Base-by-base conservation (phyloP, 2,113 vertebrate species). In the Danionella cerebrum region DNA sequence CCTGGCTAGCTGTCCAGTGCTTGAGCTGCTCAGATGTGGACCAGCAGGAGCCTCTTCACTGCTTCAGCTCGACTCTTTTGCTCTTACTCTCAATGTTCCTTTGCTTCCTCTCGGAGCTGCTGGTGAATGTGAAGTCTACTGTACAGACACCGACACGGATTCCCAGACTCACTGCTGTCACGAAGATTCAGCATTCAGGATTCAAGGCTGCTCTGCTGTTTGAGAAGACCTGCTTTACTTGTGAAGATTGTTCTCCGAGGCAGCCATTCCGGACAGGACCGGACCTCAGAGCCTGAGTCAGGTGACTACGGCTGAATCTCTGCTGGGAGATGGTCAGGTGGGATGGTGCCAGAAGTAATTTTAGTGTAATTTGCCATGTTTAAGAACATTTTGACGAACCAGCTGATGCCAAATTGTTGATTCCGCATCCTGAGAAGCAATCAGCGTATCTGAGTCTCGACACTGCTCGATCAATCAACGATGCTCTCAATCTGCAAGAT, bases 101-200 rank as follows among this genome's bases (percentile, higher is more conserved):
- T 83, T 85, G 87, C 42, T 80, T 84, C 83, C 85, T 82, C 79
- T 89, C 74, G 70, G 44, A 53, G 48, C 76, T 39, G 13, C 78
- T 84, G 84, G 84, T 90, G 88, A 91, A 89, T 91, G 91, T 93
- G 91, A 92, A 89, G 88, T 89, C 92, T 94, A 93, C 95, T 96
- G 93, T 93, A 89, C 79, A 72, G 57, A 62, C 67, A 89, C 79
- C 71, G 57, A 62, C 67, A 57, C 63, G 76, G 69, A 60, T 68
- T 48, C 47, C 31, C 35, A 58, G 55, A 76, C 70, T 52, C 44
- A 29, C 14, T 25, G n/a, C 19, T 65, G 38, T 55, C 48, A 14
- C 58, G 24, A 53, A 21, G 24, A 54, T 47, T 65, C 9, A 45
- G 21, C 22, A 27, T 36, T 67, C 18, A 50, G 41, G 45, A 35